These are phyloP conservation scores for Agapornis canus DNA, from an alignment of 2,797 vertebrate genomes.

Conservation along the genomic window DNA sequence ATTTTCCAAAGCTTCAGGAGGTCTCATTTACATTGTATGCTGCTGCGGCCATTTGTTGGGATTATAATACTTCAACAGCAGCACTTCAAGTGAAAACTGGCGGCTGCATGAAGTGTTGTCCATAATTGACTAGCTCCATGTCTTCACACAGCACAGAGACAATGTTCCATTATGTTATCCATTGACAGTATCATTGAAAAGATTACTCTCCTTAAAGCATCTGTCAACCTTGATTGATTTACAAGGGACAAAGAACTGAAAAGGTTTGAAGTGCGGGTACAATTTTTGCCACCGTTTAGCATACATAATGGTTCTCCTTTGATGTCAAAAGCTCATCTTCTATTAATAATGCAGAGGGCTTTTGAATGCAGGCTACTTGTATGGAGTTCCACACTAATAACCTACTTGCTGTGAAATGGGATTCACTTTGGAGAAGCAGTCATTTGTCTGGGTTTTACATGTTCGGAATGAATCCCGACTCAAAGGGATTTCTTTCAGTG, in stretches of 20 bases:
- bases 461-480: slow-evolving; percentile 65
- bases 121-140: slow-evolving; percentile 80
- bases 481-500: slow-evolving; percentile 74
- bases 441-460: slow-evolving; percentile 73
- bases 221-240: slow-evolving; percentile 80
- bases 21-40: slow-evolving; percentile 75
- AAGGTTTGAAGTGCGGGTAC: slow-evolving; percentile 75
- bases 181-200: slow-evolving; percentile 79
- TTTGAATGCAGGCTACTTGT: slow-evolving; percentile 72
- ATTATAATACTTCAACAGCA: slow-evolving; percentile 75
- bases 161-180: slow-evolving; percentile 79
- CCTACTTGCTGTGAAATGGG: slow-evolving; percentile 76
- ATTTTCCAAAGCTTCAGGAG: slow-evolving; percentile 75
- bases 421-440: slow-evolving; percentile 74
- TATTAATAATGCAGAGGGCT: slow-evolving; percentile 75
- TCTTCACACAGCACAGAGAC: slow-evolving; percentile 77
- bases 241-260: slow-evolving; percentile 74
- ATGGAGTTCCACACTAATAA: slow-evolving; percentile 75
- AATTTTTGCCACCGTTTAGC: slow-evolving; percentile 74
- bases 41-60: slow-evolving; percentile 70
- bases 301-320: slow-evolving; percentile 74
- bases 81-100: slow-evolving; percentile 72
- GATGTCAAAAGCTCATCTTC: slow-evolving; percentile 75
- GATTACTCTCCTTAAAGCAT: slow-evolving; percentile 80
- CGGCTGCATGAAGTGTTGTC: slow-evolving; percentile 72